These are phyloP conservation scores for Drosophila peninsularis DNA, from an alignment of 2,888 invertebrate genomes.

Conservation along the genomic window DNA sequence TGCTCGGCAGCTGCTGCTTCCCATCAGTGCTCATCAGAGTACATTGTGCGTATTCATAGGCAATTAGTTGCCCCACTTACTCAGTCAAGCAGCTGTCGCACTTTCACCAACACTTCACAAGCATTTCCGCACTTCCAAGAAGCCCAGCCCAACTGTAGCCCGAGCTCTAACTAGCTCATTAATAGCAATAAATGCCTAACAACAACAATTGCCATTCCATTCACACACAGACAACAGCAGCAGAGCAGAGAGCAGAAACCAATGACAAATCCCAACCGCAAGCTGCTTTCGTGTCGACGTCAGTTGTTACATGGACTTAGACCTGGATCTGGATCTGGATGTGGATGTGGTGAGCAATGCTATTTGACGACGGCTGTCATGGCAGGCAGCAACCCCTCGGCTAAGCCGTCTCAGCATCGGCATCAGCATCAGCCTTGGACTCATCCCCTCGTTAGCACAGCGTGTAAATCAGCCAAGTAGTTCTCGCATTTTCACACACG, in stretches of 20 bases:
- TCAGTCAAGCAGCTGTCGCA: conserved; percentile 68
- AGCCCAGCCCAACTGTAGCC: conserved; percentile 17
- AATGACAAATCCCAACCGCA: conserved; percentile 72
- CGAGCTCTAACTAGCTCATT: conserved; percentile 59
- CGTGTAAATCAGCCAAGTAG: conserved; percentile 66
- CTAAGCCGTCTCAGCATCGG: conserved; percentile 25
- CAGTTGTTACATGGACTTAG: conserved; percentile 59
- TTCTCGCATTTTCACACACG: conserved; percentile 58
- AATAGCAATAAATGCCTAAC: conserved; percentile 60
- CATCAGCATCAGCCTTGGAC: conserved; percentile 21
- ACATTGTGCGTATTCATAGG: conserved; percentile 54
- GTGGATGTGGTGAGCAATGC: conserved; percentile 30
- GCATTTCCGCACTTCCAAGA: conserved; percentile 68
- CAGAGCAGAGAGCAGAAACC: background rate
- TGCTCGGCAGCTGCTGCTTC: conserved; percentile 36
- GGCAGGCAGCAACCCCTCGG: conserved; percentile 38
- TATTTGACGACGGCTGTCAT: conserved; percentile 40
- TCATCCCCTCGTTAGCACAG: conserved; percentile 81
- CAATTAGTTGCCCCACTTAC: conserved; percentile 72
- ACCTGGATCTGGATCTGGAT: conserved; percentile 24
- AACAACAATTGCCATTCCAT: conserved; percentile 57
- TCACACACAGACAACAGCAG: conserved; percentile 32
- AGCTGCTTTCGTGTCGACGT: conserved; percentile 53
- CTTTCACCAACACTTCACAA: conserved; percentile 62
- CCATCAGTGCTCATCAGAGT: conserved; percentile 15